phyloP scores from a whole-genome alignment of 2,888 invertebrate species.

The Schrankia costaestrigalis region DNA sequence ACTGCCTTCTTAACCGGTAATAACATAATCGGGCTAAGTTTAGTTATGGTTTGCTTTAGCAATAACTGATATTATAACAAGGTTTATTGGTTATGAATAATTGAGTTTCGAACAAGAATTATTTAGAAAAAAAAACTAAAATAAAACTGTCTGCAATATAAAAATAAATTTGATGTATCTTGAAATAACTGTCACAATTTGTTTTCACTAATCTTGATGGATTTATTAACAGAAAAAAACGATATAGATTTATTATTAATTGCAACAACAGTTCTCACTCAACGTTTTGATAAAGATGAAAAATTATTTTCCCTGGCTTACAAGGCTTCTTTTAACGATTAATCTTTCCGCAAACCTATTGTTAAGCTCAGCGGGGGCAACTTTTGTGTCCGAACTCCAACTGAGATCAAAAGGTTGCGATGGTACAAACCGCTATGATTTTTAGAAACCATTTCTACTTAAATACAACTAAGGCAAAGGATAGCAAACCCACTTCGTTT shows the following conservation, averaged over 20 bases:
- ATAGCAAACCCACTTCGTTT: constrained; percentile 10
- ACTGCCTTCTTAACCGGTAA: no score
- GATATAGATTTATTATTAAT: constrained; percentile 30
- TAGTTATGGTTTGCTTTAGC: no score
- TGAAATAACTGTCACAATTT: no score
- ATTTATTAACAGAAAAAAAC: constrained; percentile 20
- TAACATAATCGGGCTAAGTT: no score
- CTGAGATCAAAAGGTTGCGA: constrained; percentile 69
- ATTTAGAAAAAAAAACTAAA: no score
- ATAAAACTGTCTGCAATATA: no score
- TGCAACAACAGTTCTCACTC: constrained; percentile 45
- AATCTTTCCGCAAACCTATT: constrained; percentile 75
- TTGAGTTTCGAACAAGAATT: no score
- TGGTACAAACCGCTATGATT: constrained; percentile 56
- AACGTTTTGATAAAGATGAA: constrained; percentile 77
- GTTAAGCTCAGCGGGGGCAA: constrained; percentile 63
- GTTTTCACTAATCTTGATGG: constrained; percentile 21
- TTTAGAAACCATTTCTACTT: constrained; percentile 40
- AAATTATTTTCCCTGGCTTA: constrained; percentile 70
- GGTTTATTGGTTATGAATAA: no score
- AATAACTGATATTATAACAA: no score
- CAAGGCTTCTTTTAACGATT: constrained; percentile 71
- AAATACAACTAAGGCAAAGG: constrained; percentile 22
- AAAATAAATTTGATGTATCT: no score
- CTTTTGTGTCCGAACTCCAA: constrained; percentile 69